These are phyloP conservation scores for Trichechus manatus DNA, from an alignment of 2,113 vertebrate species.

Conservation along the genomic window DNA sequence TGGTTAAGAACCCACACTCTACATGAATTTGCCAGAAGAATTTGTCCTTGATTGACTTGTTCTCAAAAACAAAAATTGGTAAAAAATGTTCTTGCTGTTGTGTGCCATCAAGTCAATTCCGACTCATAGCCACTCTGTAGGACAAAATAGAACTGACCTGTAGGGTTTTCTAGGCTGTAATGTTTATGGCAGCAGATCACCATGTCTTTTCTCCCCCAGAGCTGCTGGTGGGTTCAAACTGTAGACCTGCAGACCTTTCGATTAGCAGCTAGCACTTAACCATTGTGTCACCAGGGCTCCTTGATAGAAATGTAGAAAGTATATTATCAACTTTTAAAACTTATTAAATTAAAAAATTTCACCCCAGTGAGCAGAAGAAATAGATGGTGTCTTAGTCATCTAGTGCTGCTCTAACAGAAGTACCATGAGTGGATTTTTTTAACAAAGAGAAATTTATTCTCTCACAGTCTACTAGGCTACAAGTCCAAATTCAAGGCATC, in stretches of 20 bases:
- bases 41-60: neutral
- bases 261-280: no score
- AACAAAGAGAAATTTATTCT: no score
- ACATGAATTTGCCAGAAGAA: neutral
- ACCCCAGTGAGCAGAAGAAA: neutral
- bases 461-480: no score
- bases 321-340: neutral
- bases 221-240: no score
- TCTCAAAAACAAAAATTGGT: neutral
- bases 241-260: no score
- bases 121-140: neutral
- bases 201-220: no score
- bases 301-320: constrained; percentile 8
- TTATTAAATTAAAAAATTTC: neutral
- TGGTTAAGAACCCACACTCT: neutral
- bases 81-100: no score
- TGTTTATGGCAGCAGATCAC: neutral
- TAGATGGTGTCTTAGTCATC: neutral
- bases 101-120: neutral
- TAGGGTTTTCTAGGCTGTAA: neutral
- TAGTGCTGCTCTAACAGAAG: no score
- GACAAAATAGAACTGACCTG: neutral
- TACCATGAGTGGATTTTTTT: no score
- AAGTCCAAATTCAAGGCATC: no score
- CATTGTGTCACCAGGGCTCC: no score